A percentile compares a stretch with the other conserved stretches of the same genome.
Conservation (phyloP, 2,797 vertebrate genomes). For the Sebastes trivittatus region DNA sequence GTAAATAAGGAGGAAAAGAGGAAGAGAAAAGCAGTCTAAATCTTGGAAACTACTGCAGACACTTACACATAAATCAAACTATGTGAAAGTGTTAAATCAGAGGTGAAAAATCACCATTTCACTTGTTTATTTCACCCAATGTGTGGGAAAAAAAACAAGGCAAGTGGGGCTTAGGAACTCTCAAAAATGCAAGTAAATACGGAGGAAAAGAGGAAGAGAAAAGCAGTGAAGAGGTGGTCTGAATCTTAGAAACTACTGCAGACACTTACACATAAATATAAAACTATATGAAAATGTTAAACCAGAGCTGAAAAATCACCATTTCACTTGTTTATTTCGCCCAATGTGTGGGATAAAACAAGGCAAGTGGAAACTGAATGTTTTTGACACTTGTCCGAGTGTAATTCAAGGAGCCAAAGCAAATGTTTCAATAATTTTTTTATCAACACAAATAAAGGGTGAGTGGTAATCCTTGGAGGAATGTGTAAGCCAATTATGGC, state of each 20-base stretch:
- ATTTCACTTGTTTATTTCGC: slow-evolving; percentile 19
- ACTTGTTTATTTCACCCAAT: slow-evolving; percentile 20
- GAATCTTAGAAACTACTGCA: neutral
- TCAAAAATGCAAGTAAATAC: neutral
- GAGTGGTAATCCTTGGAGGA: slow-evolving; percentile 69
- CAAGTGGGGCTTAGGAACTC: neutral
- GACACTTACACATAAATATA: neutral
- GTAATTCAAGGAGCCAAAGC: slow-evolving; percentile 56
- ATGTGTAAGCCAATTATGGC: slow-evolving; percentile 72
- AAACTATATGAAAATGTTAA: neutral
- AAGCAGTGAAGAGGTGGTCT: neutral
- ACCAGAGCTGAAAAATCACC: neutral
- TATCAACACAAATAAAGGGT: slow-evolving; percentile 64
- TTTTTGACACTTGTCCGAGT: slow-evolving; percentile 58
- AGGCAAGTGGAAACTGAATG: slow-evolving; percentile 2
- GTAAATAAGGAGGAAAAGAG: neutral
- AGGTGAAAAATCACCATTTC: neutral
- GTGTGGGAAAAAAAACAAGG: neutral
- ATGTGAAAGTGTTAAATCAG: neutral
- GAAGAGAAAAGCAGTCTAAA: neutral
- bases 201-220: neutral
- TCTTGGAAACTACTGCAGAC: neutral
- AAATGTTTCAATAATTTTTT: slow-evolving; percentile 59
- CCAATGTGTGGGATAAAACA: neutral
- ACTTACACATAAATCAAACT: neutral